Evolutionary conservation across 2,888 invertebrate species (phyloP).

Genomic region (Apeira syringaria): DNA sequence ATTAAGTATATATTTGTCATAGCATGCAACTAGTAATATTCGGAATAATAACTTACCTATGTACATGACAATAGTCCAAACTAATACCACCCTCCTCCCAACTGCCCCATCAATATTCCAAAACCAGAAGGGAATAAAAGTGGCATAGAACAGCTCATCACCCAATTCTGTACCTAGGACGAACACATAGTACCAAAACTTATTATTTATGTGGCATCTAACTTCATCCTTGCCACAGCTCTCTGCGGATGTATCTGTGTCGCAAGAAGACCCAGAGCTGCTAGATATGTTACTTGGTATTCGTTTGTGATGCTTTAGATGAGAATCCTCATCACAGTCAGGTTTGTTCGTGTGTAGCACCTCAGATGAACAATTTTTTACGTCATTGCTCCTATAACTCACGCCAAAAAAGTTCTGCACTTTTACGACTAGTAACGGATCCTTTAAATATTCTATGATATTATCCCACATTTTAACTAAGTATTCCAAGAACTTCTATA

Average conservation of each 20-base stretch:
- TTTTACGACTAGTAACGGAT: slow-evolving; percentile 89
- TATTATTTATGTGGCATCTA: slow-evolving; percentile 85
- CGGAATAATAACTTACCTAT: slow-evolving; percentile 83
- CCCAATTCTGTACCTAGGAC: slow-evolving; percentile 93
- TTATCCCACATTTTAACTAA: slow-evolving; percentile 76
- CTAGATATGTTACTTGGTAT: slow-evolving; percentile 67
- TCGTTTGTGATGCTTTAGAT: slow-evolving; percentile 61
- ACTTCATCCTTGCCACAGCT: slow-evolving; percentile 58
- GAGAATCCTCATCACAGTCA: slow-evolving; percentile 44
- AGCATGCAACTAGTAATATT: too few species aligned
- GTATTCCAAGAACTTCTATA: too few species aligned
- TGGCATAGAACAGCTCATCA: slow-evolving; percentile 95
- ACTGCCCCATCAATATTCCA: slow-evolving; percentile 97
- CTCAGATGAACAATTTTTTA: slow-evolving; percentile 49
- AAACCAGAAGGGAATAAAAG: slow-evolving; percentile 97
- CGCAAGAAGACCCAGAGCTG: slow-evolving; percentile 66
- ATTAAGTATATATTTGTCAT: too few species aligned
- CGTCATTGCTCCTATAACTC: slow-evolving; percentile 65
- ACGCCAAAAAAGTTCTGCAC: slow-evolving; percentile 93
- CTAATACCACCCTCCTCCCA: slow-evolving; percentile 90
- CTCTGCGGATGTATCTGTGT: slow-evolving; percentile 65
- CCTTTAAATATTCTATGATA: slow-evolving; percentile 87
- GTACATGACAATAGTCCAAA: slow-evolving; percentile 93
- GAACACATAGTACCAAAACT: slow-evolving; percentile 94
- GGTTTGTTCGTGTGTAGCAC: slow-evolving; percentile 56